Base-by-base conservation (phyloP, 1,140 invertebrate species). In the Cydia fagiglandana region DNA sequence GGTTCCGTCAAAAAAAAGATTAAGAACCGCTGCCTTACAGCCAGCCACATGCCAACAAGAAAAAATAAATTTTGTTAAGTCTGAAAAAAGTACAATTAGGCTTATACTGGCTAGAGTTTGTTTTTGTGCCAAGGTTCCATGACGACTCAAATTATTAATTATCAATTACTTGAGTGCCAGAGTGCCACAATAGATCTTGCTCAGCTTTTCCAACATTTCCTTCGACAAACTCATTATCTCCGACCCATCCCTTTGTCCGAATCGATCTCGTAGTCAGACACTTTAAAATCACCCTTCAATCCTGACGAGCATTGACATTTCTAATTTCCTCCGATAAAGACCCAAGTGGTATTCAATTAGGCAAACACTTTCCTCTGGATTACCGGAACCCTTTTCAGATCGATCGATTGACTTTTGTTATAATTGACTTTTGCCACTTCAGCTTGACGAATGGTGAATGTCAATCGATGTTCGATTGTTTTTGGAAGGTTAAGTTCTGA, bases 301-400 rank as follows among this genome's bases (percentile, higher is more conserved):
- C 38, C n/a, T 34, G 66, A n/a, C 30, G 5, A 38, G 15, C 38
- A 70, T 45, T 70, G 66, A 70, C 66, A 45, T 70, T 70, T 70
- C 66, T 70, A 70, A 70, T 70, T 70, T 45, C n/a, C 66, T 28
- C 34, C 66, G 30, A 70, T 70, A 70, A 70, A 70, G 66, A 70
- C 38, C 38, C 38, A 70, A 70, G 66, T 70, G 66, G 66, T 70
- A 24, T 70, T 70, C 66, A 70, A 70, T 70, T 70, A 70, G 66
- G 30, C 66, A 70, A 70, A 70, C 66, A 70, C 66, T 70, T 70
- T 70, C 13, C 30, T 6, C 30, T 5, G 66, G 66, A 70, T 70
- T 17, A 70, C 28, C n/a, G 34, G 30, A 17, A 70, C 66, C 66
- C 66, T 70, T 70, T 70, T 20, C 38, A 30, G 38, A 9, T 41